These are phyloP conservation scores for Cebidichthys violaceus DNA, from an alignment of 2,113 vertebrate species.

Conservation along the genomic window DNA sequence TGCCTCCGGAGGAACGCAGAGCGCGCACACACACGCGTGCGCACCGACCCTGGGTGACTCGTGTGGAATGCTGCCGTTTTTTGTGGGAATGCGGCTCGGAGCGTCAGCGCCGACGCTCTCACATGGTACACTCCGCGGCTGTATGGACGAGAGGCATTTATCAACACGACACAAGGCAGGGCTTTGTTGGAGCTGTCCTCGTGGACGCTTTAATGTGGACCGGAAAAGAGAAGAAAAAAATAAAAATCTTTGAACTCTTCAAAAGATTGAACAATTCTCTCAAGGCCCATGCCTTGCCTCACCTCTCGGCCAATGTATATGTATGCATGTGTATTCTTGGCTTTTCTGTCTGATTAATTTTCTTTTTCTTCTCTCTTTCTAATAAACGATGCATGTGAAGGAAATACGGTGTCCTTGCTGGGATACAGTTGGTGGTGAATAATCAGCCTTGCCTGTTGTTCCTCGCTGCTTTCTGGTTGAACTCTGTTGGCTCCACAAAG, in stretches of 20 bases:
- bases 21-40: neutral
- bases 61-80: constrained; percentile 37
- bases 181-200: constrained; percentile 43
- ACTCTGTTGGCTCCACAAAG: constrained; percentile 38
- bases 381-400: neutral
- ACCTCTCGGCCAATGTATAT: neutral
- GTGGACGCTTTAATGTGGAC: neutral
- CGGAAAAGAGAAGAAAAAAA: too few relatives aligned
- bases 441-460: constrained; percentile 41
- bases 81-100: constrained; percentile 49
- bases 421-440: constrained; percentile 25
- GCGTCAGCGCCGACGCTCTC: constrained; percentile 60
- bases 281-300: neutral
- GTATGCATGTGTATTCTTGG: constrained; percentile 7
- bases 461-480: constrained; percentile 10
- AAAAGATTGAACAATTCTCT: neutral
- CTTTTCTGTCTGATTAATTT: neutral
- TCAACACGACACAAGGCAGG: constrained; percentile 22
- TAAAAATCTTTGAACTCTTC: neutral
- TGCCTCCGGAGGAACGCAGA: neutral
- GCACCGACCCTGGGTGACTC: constrained; percentile 27
- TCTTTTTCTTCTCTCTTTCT: neutral
- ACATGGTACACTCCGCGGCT: constrained; percentile 8
- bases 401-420: constrained; percentile 15
- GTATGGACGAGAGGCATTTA: constrained; percentile 1